phyloP scores from a whole-genome alignment of 2,888 invertebrate genomes.

The Hyppa rectilinea region DNA sequence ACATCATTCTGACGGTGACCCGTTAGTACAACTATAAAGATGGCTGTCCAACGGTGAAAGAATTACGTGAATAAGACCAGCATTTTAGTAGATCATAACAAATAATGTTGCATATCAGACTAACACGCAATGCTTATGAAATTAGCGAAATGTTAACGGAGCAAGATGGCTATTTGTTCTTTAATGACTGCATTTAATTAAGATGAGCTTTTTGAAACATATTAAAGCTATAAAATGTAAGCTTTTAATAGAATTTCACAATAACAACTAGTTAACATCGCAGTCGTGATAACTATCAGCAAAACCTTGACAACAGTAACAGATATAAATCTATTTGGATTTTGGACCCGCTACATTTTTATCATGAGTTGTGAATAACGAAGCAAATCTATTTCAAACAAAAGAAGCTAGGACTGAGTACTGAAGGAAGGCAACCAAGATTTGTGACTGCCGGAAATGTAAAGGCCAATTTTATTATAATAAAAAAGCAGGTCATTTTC shows the following conservation, averaged over 20 bases:
- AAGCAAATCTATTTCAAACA: neutral
- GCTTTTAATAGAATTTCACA: neutral
- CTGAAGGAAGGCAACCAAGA: neutral
- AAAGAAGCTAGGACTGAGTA: neutral
- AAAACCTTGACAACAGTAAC: slow-evolving; percentile 15
- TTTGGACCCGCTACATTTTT: neutral
- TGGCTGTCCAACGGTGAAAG: slow-evolving; percentile 27
- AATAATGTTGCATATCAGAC: slow-evolving; percentile 24
- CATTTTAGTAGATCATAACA: slow-evolving; percentile 37
- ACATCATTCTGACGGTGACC: no score
- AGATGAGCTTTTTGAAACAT: slow-evolving; percentile 12
- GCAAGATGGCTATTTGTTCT: slow-evolving; percentile 28
- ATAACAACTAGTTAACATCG: neutral
- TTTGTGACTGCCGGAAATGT: neutral
- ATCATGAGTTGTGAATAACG: neutral
- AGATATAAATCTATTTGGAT: no score
- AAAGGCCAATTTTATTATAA: neutral
- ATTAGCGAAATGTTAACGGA: slow-evolving; percentile 56
- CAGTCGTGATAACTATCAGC: neutral
- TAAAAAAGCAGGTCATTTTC: slow-evolving; percentile 1
- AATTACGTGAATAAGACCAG: slow-evolving; percentile 47
- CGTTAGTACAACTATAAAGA: neutral
- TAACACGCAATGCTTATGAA: slow-evolving; percentile 55
- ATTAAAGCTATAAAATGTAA: neutral
- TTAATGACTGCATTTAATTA: slow-evolving; percentile 38